Evolutionary conservation across 2,113 vertebrate genomes (phyloP).

Genomic region (Nothobranchius furzeri): DNA sequence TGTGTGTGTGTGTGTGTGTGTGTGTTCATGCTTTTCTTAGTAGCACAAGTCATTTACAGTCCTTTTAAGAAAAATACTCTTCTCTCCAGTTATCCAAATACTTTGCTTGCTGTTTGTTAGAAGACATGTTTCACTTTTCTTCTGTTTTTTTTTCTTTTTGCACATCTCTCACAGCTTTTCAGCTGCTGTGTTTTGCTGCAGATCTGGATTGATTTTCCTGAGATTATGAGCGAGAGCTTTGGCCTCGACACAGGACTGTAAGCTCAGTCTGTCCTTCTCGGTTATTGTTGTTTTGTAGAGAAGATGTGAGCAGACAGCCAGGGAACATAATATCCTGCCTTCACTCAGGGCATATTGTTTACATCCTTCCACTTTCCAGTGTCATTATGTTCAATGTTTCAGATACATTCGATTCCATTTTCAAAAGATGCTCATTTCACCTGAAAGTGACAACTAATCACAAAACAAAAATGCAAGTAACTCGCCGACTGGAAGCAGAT

Average conservation of each 20-base stretch:
- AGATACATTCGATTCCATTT: not conserved
- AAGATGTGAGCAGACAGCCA: not conserved
- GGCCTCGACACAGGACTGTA: not conserved
- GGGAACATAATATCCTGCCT: not conserved
- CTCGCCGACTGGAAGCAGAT: not conserved
- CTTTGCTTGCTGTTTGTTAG: no score
- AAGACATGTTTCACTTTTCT: no score
- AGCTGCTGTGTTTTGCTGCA: no score
- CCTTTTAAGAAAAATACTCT: no score
- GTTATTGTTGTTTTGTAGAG: constrained; percentile 3
- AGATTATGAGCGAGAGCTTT: no score
- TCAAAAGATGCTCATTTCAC: not conserved
- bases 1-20: no score
- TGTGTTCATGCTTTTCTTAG: no score
- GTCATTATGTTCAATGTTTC: not conserved
- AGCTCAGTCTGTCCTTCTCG: not conserved
- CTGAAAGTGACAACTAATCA: constrained; percentile 1
- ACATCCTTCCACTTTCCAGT: not conserved
- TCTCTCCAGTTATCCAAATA: no score
- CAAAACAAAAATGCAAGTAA: not conserved
- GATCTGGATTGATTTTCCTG: not conserved
- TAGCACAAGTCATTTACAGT: no score
- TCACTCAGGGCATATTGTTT: no score
- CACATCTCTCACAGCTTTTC: no score
- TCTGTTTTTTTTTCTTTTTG: no score